Evolutionary conservation across 2,888 invertebrate species (phyloP).

Genomic region (Alloplasta piceator): DNA sequence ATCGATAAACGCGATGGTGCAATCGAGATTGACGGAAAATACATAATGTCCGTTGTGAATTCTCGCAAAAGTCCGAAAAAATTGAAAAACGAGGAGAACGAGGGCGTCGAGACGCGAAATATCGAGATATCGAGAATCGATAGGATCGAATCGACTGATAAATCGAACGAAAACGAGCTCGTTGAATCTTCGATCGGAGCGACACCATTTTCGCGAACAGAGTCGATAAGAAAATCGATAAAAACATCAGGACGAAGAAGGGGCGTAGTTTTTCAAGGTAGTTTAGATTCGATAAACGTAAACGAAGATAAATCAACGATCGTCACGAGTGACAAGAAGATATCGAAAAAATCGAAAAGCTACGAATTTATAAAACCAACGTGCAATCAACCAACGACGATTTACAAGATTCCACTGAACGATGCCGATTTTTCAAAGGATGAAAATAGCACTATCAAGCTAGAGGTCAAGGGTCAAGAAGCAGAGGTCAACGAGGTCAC

Average conservation of each 20-base stretch:
- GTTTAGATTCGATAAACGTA: conserved; percentile 75
- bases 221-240: not conserved
- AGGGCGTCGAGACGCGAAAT: conserved; percentile 38
- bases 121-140: conserved; percentile 19
- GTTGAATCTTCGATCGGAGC: conserved; percentile 16
- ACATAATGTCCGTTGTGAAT: conserved; percentile 79
- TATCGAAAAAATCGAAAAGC: conserved; percentile 80
- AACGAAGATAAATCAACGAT: conserved; percentile 61
- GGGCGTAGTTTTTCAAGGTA: conserved; percentile 71
- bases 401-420: conserved; percentile 65
- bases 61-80: conserved; percentile 78
- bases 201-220: not conserved
- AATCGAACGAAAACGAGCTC: not conserved
- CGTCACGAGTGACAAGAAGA: conserved; percentile 65
- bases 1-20: conserved; percentile 62
- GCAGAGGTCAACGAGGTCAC: conserved; percentile 59
- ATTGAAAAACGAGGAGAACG: conserved; percentile 65
- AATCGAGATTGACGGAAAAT: conserved; percentile 80
- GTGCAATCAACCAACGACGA: conserved; percentile 52
- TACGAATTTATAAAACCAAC: conserved; percentile 79
- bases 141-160: not conserved
- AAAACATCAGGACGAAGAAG: conserved; percentile 52
- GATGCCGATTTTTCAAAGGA: conserved; percentile 70
- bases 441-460: conserved; percentile 65
- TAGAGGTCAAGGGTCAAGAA: conserved; percentile 71